Conservation (phyloP, 2,797 vertebrate genomes). For the Macrochelys suwanniensis region DNA sequence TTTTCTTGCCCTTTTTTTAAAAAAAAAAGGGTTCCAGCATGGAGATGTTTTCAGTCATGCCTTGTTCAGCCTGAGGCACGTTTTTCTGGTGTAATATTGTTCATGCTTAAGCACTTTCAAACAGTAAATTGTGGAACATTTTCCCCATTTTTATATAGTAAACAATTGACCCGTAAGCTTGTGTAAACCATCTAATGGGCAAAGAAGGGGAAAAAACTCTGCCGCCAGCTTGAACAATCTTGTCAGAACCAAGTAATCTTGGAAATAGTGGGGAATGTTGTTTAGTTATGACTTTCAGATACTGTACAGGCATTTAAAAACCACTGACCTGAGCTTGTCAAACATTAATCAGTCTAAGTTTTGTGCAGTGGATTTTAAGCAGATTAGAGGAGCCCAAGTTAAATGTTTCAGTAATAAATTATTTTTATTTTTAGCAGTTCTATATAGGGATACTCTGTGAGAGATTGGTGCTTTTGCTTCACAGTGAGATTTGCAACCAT, state of each 20-base stretch:
- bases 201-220: not conserved
- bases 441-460: not conserved
- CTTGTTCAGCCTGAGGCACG: not conserved
- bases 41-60: not conserved
- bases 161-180: constrained; percentile 59
- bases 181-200: constrained; percentile 23
- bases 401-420: not conserved
- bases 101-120: not conserved
- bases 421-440: not conserved
- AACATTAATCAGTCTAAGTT: constrained; percentile 12
- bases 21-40: not conserved
- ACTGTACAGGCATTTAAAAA: not conserved
- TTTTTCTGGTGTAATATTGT: not conserved
- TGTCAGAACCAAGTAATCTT: constrained; percentile 15
- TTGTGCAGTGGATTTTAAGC: constrained; percentile 5
- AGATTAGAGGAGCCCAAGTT: not conserved
- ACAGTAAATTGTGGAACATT: constrained; percentile 29
- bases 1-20: not conserved
- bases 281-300: not conserved
- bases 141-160: not conserved
- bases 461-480: not conserved
- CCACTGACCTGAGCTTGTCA: not conserved
- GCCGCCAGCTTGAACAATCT: not conserved
- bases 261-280: not conserved
- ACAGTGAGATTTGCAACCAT: not conserved